Base-by-base conservation (phyloP, 2,113 vertebrate genomes). In the Nothobranchius furzeri region DNA sequence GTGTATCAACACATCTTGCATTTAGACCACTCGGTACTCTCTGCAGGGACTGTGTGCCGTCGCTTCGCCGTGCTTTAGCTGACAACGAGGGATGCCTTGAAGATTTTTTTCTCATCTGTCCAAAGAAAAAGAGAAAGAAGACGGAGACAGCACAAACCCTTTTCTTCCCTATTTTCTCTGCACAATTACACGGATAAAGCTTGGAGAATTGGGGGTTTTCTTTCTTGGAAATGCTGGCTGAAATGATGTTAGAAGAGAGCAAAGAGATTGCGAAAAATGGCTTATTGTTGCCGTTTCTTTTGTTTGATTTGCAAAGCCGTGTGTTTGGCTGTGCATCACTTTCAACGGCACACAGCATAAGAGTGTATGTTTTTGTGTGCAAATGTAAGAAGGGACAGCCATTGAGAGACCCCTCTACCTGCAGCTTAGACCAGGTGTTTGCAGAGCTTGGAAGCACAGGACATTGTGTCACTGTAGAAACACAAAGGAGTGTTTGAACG, bases 121-220 rank as follows among this genome's bases (percentile, higher is more conserved):
- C 70, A 82, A 83, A 86, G 82, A 86, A 79, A 87, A 84, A 80
- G 75, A 67, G 2, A 68, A 11, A 30, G 70, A 75, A 78, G 64
- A 73, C 78, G 48, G 62, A 73, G 62, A 40, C 7, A 77, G 59
- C 77, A 79, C 75, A 81, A 88, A 84, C 60, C 75, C 58, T 74
- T 76, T 84, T 77, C 63, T 49, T 12, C 10, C 47, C 74, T 37
- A 76, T 77, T 85, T 84, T 87, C 76, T 84, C 75, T 60, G 54
- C 55, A 63, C 84, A 85, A 88, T 88, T 80, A 88, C 83, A 79
- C 71, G 79, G 79, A 87, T 79, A 86, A 82, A 78, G 70, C 70
- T 76, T 4, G 8, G 65, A 74, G 73, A 85, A 82, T 73, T 76
- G 53, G 9, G 20, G 1, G 60, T 75, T 73, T 61, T 61, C 43